Conservation (phyloP, 2,797 vertebrate species). For the Lateolabrax maculatus region DNA sequence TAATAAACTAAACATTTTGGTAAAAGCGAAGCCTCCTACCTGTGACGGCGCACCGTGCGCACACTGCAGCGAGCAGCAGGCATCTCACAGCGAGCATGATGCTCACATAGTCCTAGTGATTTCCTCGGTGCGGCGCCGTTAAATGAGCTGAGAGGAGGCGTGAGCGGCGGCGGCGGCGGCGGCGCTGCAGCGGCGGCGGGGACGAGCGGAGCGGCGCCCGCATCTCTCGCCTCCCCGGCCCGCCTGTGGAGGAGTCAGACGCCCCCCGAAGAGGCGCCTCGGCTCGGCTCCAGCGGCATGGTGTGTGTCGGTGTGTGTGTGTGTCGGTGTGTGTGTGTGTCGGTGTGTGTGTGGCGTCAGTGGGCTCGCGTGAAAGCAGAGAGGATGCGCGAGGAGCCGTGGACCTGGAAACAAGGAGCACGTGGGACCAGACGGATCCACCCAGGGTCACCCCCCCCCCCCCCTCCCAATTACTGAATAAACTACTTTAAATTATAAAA, state of each 20-base stretch:
- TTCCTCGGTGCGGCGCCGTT: conserved; percentile 69
- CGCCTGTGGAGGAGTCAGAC: background rate
- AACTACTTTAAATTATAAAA: background rate
- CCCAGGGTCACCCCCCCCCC: no score
- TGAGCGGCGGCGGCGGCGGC: conserved; percentile 39
- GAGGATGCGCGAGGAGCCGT: conserved; percentile 63
- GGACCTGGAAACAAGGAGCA: conserved; percentile 64
- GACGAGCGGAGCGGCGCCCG: conserved; percentile 45
- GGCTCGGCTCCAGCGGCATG: conserved; percentile 29
- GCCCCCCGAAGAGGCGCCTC: background rate
- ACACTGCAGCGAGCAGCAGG: conserved; percentile 90
- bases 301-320: conserved; percentile 5
- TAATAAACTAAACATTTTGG: background rate
- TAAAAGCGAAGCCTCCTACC: conserved; percentile 78
- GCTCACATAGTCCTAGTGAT: conserved; percentile 88
- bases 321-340: conserved; percentile 2
- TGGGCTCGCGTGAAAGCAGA: conserved; percentile 6
- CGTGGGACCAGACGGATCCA: conserved; percentile 62
- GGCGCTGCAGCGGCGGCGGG: conserved; percentile 43
- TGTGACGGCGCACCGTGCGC: conserved; percentile 83
- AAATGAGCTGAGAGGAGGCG: conserved; percentile 42
- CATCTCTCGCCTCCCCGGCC: conserved; percentile 60
- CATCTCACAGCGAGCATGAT: conserved; percentile 90
- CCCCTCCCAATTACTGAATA: no score
- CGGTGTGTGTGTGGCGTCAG: no score